Percentiles rank a stretch among this genome's conserved stretches.
These are phyloP conservation scores for Entelurus aequoreus DNA, from an alignment of 2,113 vertebrate genomes.

Conservation along the genomic window DNA sequence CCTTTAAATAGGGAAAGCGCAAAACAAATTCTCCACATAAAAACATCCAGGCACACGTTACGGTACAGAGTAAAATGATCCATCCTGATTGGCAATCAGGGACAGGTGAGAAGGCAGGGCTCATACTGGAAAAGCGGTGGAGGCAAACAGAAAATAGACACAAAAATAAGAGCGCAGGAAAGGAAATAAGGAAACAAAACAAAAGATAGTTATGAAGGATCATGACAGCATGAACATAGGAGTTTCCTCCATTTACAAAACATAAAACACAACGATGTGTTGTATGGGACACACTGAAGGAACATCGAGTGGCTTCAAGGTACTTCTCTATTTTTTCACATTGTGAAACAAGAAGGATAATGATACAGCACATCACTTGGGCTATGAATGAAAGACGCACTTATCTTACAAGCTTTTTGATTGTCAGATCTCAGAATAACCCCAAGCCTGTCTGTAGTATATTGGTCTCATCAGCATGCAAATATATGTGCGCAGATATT, in stretches of 20 bases:
- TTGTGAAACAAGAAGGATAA: slow-evolving; percentile 27
- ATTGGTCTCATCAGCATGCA: slow-evolving; percentile 29
- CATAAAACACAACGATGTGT: slow-evolving; percentile 8
- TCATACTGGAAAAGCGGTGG: too few relatives aligned
- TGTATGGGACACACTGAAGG: slow-evolving; percentile 6
- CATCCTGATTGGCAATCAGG: too few relatives aligned
- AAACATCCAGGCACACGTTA: too few relatives aligned
- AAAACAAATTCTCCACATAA: too few relatives aligned
- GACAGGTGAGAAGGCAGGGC: too few relatives aligned
- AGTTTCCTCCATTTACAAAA: slow-evolving; percentile 30
- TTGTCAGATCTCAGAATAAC: slow-evolving; percentile 30
- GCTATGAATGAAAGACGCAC: slow-evolving; percentile 21
- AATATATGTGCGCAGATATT: slow-evolving; percentile 17
- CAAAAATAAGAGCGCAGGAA: too few relatives aligned
- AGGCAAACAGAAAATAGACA: too few relatives aligned
- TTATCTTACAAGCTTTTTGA: slow-evolving; percentile 30
- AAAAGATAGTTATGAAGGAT: too few relatives aligned
- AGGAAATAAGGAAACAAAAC: too few relatives aligned
- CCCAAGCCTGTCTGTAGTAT: slow-evolving; percentile 12
- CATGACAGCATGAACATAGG: neutral
- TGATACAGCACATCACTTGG: slow-evolving; percentile 16
- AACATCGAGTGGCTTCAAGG: slow-evolving; percentile 7
- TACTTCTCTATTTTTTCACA: slow-evolving; percentile 29
- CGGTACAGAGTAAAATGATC: too few relatives aligned
- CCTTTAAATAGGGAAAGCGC: too few relatives aligned